These are phyloP conservation scores for Tricholauxania praeusta DNA, from an alignment of 2,888 invertebrate genomes.

Conservation along the genomic window DNA sequence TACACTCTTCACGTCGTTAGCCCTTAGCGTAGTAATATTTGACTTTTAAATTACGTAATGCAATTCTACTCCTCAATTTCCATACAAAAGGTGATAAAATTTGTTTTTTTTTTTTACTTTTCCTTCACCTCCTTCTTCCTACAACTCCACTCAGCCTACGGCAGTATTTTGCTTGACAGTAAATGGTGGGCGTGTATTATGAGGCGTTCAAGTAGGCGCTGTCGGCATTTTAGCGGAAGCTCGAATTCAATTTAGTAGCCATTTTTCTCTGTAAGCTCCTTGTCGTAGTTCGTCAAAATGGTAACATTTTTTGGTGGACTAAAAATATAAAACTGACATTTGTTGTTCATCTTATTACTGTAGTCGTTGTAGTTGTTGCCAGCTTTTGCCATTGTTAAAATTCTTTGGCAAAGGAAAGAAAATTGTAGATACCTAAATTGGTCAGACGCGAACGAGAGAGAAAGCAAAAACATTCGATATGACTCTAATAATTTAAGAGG, in stretches of 20 bases:
- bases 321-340: not conserved
- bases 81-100: slow-evolving; percentile 10
- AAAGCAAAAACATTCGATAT: no score
- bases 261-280: not conserved
- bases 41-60: slow-evolving; percentile 7
- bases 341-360: not conserved
- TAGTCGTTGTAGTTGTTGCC: not conserved
- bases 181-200: not conserved
- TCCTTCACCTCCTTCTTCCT: not conserved
- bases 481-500: not conserved
- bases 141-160: no score
- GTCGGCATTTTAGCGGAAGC: not conserved
- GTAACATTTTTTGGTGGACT: not conserved
- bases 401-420: no score
- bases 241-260: slow-evolving; percentile 9
- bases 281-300: not conserved
- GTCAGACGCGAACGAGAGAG: no score
- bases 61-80: not conserved
- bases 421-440: no score
- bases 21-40: not conserved
- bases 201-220: not conserved
- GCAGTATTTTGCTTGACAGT: not conserved
- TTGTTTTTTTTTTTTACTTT: not conserved
- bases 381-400: not conserved
- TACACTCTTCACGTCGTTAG: not conserved